Percentiles rank a stretch among this genome's conserved stretches.
These are phyloP conservation scores for Torymus tubicola DNA, from an alignment of 2,888 invertebrate species.

Conservation along the genomic window DNA sequence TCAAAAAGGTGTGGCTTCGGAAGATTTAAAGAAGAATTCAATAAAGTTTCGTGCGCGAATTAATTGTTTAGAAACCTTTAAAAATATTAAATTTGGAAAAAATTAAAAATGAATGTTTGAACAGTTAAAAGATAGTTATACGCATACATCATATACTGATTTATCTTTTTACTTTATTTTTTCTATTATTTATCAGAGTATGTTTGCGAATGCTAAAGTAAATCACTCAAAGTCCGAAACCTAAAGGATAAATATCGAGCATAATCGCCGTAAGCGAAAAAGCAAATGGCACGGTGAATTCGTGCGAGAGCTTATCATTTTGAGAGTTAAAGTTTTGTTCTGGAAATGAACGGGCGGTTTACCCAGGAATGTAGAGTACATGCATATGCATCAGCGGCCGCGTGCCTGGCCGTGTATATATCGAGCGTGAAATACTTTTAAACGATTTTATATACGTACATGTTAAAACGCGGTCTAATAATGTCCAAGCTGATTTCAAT, in stretches of 20 bases:
- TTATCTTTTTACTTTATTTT: too few relatives aligned
- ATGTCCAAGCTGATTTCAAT: slow-evolving; percentile 1
- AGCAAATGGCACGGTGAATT: slow-evolving; percentile 12
- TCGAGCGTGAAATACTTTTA: slow-evolving; percentile 48
- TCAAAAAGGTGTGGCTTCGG: too few relatives aligned
- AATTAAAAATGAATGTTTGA: too few relatives aligned
- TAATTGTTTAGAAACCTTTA: too few relatives aligned
- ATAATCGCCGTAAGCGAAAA: not conserved
- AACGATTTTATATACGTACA: slow-evolving; percentile 33
- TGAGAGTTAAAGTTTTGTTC: slow-evolving; percentile 33
- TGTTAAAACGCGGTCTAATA: not conserved
- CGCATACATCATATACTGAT: too few relatives aligned
- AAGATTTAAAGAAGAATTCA: too few relatives aligned
- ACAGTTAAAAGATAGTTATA: too few relatives aligned
- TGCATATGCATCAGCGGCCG: slow-evolving; percentile 38
- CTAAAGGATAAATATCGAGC: not conserved
- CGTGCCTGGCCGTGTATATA: slow-evolving; percentile 23
- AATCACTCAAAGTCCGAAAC: not conserved
- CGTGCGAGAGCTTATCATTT: slow-evolving; percentile 34
- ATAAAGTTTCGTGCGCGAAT: too few relatives aligned
- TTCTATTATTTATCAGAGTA: too few relatives aligned
- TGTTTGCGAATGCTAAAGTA: too few relatives aligned
- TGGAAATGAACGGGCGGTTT: slow-evolving; percentile 58
- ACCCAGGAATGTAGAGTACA: slow-evolving; percentile 44
- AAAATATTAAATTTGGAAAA: too few relatives aligned